These are phyloP conservation scores for Lerema accius DNA, from an alignment of 1,140 invertebrate genomes.

Conservation along the genomic window DNA sequence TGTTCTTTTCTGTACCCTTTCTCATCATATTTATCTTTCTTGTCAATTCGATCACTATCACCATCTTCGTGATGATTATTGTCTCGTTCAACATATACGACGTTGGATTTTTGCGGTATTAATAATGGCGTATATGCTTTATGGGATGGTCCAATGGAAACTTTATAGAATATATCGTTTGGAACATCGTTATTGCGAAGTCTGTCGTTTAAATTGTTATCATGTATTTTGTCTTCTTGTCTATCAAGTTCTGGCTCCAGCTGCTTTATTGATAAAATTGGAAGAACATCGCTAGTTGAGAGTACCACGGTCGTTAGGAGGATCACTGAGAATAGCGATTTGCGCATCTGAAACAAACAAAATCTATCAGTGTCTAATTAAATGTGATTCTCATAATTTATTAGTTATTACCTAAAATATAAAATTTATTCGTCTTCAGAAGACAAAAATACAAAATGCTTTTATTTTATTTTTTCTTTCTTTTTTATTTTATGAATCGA, in stretches of 20 bases:
- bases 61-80: slow-evolving; percentile 46
- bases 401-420: too few relatives aligned
- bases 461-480: too few relatives aligned
- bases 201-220: slow-evolving; percentile 66
- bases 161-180: slow-evolving; percentile 58
- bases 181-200: slow-evolving; percentile 50
- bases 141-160: slow-evolving; percentile 45
- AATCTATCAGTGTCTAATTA: too few relatives aligned
- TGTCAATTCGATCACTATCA: slow-evolving; percentile 42
- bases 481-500: too few relatives aligned
- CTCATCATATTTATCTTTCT: slow-evolving; percentile 56
- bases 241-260: slow-evolving; percentile 48
- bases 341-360: slow-evolving; percentile 75
- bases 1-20: slow-evolving; percentile 69
- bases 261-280: slow-evolving; percentile 58
- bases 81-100: slow-evolving; percentile 39
- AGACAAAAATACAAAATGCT: too few relatives aligned
- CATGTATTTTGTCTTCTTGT: slow-evolving; percentile 54
- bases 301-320: slow-evolving; percentile 62
- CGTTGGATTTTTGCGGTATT: slow-evolving; percentile 41
- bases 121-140: slow-evolving; percentile 34
- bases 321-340: slow-evolving; percentile 57
- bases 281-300: slow-evolving; percentile 71
- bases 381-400: too few relatives aligned
- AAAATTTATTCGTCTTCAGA: too few relatives aligned